Evolutionary conservation across 2,113 vertebrate genomes (phyloP), one percentile per base, ranked within the genome.

Genomic region (Cricetomys ansorgei): DNA sequence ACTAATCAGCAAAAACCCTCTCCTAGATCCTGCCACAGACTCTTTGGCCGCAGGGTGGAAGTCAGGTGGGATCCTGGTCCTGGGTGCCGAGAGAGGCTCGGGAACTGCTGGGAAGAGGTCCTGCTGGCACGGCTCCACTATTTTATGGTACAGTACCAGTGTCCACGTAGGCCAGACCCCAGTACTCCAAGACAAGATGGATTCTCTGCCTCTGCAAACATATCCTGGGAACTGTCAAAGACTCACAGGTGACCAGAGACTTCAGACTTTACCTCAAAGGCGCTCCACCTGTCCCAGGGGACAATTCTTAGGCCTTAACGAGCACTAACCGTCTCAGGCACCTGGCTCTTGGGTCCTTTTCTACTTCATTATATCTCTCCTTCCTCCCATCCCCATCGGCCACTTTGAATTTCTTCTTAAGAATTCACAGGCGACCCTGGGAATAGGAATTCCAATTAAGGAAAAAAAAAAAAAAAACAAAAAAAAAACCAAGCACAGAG

Each of bases 301-400:
- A 72, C 64, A 86, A 80, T 53, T 70, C 65, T 64, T 7, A 62
- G 65, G n/a, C 50, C 16, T 76, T 75, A 31, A 37, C 15, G 48
- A 59, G 48, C 62, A 43, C 5, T 55, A 76, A 48, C 19, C 5
- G 65, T 69, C 70, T 75, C 67, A 70, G 53, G 79, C 27, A 59
- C 37, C 45, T n/a, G 67, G 50, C 1, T 34, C 53, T 23, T 65
- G 15, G 8, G 17, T 45, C 48, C 23, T 37, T 67, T 81, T 81
- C 88, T 70, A 67, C 15, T 31, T 77, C 40, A 34, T 76, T 37
- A 50, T 55, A 5, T 55, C 11, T 11, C 45, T n/a, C 31, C 23
- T 81, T 77, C 4, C 45, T 67, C 21, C 27, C 7, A 37, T 15
- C 53, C 25, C 0, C 29, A 43, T 13, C 0, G 0, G 43, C 17